phyloP scores from a whole-genome alignment of 2,797 vertebrate genomes.

The Amniataba percoides region DNA sequence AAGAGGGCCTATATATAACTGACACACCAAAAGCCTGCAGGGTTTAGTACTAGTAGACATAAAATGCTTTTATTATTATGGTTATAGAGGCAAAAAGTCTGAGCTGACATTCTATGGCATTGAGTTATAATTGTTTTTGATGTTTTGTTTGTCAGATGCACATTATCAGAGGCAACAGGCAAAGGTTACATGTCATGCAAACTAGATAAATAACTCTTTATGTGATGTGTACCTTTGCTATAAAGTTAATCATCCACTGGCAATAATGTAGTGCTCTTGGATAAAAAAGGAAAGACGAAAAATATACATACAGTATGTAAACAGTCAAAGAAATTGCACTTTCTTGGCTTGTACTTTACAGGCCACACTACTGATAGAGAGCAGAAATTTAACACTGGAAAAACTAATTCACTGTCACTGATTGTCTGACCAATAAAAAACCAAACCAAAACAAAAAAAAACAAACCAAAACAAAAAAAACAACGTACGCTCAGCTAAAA shows the following conservation, averaged over 20 bases:
- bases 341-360: slow-evolving; percentile 80
- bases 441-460: too few relatives aligned
- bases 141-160: slow-evolving; percentile 81
- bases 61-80: slow-evolving; percentile 85
- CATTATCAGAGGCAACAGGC: slow-evolving; percentile 83
- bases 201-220: slow-evolving; percentile 86
- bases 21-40: slow-evolving; percentile 34
- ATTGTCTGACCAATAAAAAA: slow-evolving; percentile 84
- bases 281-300: slow-evolving; percentile 79
- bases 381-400: slow-evolving; percentile 71
- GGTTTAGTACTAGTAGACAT: slow-evolving; percentile 74
- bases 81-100: slow-evolving; percentile 81
- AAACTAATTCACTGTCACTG: slow-evolving; percentile 78
- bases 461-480: slow-evolving; percentile 19
- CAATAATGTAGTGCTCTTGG: slow-evolving; percentile 94
- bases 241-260: slow-evolving; percentile 90
- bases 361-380: slow-evolving; percentile 83
- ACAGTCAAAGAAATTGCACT: slow-evolving; percentile 87
- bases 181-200: slow-evolving; percentile 87
- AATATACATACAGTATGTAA: slow-evolving; percentile 85
- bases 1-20: slow-evolving; percentile 8
- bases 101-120: slow-evolving; percentile 84
- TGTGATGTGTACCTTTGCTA: slow-evolving; percentile 84
- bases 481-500: slow-evolving; percentile 51
- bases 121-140: slow-evolving; percentile 75